Percentiles rank a stretch among this genome's conserved stretches.
Conservation (phyloP, 92 coral and sea anemone genomes). For the Heteractis magnifica region DNA sequence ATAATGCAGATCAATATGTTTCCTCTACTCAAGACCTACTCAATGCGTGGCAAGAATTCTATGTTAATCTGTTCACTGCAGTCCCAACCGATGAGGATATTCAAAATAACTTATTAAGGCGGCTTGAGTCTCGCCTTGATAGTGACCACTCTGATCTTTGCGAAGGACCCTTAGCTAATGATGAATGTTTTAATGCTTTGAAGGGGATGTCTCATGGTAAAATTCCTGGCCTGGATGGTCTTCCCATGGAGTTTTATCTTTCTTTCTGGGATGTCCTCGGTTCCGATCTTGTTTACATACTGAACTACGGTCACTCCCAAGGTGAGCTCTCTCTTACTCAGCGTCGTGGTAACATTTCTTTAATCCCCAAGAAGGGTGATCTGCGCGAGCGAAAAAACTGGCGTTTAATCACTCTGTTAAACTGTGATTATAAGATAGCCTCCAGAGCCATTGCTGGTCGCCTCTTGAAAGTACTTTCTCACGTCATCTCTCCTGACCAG, state of each 20-base stretch:
- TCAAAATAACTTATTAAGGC: not conserved
- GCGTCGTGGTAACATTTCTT: conserved; percentile 26
- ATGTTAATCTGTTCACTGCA: not conserved
- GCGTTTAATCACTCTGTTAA: conserved; percentile 54
- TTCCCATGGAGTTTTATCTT: conserved; percentile 59
- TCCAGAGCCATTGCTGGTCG: conserved; percentile 28
- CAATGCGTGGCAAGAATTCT: not conserved
- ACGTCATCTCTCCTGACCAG: conserved; percentile 33
- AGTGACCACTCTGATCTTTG: conserved; percentile 7
- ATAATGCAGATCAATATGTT: not conserved
- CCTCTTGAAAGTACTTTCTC: conserved; percentile 18
- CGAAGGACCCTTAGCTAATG: conserved; percentile 39
- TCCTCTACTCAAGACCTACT: not conserved
- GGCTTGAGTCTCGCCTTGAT: not conserved
- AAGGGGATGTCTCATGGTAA: conserved; percentile 33
- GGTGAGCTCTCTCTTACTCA: conserved; percentile 34
- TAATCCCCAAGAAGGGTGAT: conserved; percentile 54
- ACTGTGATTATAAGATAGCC: conserved; percentile 47
- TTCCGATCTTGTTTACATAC: conserved; percentile 37
- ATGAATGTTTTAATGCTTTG: conserved; percentile 40
- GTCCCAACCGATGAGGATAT: not conserved
- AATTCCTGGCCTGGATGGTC: conserved; percentile 56
- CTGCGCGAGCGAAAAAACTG: conserved; percentile 34
- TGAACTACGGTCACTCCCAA: conserved; percentile 17
- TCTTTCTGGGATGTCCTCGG: conserved; percentile 54